These are phyloP conservation scores for Onthophagus taurus DNA, from an alignment of 1,140 invertebrate species.

Conservation along the genomic window DNA sequence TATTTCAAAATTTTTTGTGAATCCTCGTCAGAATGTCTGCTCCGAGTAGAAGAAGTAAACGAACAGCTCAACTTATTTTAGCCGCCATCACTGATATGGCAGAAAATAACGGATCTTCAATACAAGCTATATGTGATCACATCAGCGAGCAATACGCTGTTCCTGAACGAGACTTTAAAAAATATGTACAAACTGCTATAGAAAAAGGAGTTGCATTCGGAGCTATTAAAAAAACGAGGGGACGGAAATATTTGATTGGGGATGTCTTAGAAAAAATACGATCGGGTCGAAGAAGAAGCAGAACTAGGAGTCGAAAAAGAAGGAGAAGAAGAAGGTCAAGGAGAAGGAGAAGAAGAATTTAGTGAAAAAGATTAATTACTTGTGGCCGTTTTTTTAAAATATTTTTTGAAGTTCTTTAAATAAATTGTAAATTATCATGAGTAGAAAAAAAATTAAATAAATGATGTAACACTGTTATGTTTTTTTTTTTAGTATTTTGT, in stretches of 20 bases:
- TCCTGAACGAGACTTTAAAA: background rate
- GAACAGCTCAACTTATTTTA: background rate
- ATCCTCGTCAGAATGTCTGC: background rate
- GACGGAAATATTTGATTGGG: too few relatives aligned
- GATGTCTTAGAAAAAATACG: too few relatives aligned
- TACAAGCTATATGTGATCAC: background rate
- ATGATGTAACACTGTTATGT: conserved; percentile 3
- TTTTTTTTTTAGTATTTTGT: conserved; percentile 14
- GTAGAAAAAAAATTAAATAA: too few relatives aligned
- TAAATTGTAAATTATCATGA: too few relatives aligned
- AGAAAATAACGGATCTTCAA: background rate
- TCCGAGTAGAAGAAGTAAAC: background rate
- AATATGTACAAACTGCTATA: conserved; percentile 1
- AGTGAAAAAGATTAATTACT: too few relatives aligned
- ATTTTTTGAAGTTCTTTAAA: too few relatives aligned
- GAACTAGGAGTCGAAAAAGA: too few relatives aligned
- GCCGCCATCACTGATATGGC: background rate
- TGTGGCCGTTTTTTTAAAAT: too few relatives aligned
- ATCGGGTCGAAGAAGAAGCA: too few relatives aligned
- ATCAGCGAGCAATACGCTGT: conserved; percentile 1
- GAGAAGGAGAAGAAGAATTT: too few relatives aligned
- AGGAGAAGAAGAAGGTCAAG: too few relatives aligned
- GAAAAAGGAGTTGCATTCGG: conserved; percentile 6
- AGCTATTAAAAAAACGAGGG: background rate
- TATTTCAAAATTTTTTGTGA: too few relatives aligned